Percentiles rank a stretch among this genome's conserved stretches.
Conservation (phyloP, 30 jellyfish, hydroid and myxozoan genomes). For the Aurelia sp. region DNA sequence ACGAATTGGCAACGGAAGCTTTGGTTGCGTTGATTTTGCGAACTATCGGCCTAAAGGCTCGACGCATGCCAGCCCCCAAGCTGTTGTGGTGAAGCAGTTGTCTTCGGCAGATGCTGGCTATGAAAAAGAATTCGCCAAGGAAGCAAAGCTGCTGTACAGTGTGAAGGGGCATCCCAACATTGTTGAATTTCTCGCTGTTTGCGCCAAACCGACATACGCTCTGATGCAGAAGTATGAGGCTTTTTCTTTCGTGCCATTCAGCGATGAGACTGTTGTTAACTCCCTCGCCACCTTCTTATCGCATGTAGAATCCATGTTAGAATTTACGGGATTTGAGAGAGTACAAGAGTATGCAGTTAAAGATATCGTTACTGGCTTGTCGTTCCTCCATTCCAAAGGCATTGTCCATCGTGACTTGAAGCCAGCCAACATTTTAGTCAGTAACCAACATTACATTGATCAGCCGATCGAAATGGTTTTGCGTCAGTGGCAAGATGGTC, state of each 20-base stretch:
- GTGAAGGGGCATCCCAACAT: too few species aligned
- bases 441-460: not conserved
- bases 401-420: conserved; percentile 3
- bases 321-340: conserved; percentile 2
- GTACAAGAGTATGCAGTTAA: not conserved
- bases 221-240: too few species aligned
- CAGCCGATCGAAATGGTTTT: not conserved
- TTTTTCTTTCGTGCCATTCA: too few species aligned
- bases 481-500: not conserved
- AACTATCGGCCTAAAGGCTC: too few species aligned
- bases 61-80: not conserved
- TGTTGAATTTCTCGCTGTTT: too few species aligned
- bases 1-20: too few species aligned
- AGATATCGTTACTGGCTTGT: not conserved
- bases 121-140: not conserved
- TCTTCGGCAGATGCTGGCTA: not conserved
- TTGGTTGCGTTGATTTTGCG: too few species aligned
- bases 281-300: not conserved
- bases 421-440: not conserved
- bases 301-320: not conserved
- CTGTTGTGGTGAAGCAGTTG: not conserved
- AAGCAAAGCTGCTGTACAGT: conserved; percentile 1
- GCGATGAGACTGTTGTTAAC: not conserved
- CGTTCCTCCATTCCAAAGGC: too few species aligned
- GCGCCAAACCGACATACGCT: too few species aligned